phyloP scores from a whole-genome alignment of 2,888 invertebrate genomes.

The Brachyptera risi region DNA sequence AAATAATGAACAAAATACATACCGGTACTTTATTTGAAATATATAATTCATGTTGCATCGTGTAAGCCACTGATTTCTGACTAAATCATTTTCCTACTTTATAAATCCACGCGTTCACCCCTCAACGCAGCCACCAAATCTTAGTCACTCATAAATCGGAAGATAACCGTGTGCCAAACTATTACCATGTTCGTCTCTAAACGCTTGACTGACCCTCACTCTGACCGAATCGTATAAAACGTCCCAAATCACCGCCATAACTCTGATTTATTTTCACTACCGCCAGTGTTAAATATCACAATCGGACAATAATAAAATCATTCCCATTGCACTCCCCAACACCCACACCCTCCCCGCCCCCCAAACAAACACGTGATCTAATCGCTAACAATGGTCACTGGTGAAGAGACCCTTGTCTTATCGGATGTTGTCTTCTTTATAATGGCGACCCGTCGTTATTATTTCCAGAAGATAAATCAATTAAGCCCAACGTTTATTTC shows the following conservation, averaged over 20 bases:
- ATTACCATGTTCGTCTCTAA: no score
- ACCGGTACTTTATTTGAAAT: no score
- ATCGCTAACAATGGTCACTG: constrained; percentile 1
- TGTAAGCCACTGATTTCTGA: no score
- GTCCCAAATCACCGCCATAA: constrained; percentile 2
- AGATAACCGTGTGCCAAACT: neutral
- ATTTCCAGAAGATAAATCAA: constrained; percentile 18
- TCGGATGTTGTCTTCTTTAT: neutral
- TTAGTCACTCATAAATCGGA: neutral
- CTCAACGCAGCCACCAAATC: neutral
- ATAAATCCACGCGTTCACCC: neutral
- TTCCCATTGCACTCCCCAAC: no score
- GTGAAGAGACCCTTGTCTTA: neutral
- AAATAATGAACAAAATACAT: no score
- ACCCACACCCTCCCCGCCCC: no score
- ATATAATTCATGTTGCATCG: no score
- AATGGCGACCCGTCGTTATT: neutral
- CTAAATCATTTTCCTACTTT: no score
- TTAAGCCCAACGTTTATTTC: constrained; percentile 2
- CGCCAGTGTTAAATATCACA: no score
- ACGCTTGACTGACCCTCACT: constrained; percentile 5
- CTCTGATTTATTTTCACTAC: constrained; percentile 11
- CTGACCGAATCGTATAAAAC: neutral
- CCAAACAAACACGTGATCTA: neutral
- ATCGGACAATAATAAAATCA: neutral